A percentile compares a stretch with the other conserved stretches of the same genome.
Conservation (phyloP, 2,888 invertebrate species). For the Anaspis maculata region DNA sequence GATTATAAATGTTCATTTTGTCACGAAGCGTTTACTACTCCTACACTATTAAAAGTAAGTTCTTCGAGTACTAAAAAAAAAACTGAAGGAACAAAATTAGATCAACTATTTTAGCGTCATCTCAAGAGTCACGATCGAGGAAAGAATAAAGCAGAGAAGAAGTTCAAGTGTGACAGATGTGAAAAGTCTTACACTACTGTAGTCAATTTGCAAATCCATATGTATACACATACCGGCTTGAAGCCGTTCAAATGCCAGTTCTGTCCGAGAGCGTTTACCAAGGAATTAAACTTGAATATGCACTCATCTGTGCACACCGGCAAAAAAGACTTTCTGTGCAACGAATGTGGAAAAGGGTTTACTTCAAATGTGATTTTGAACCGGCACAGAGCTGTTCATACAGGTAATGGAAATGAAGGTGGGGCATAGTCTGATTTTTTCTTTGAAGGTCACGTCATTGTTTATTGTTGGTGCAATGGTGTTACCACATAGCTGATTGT, state of each 20-base stretch:
- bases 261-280: slow-evolving; percentile 5
- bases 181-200: slow-evolving; percentile 3
- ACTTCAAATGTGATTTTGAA: not conserved
- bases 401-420: no score
- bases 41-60: slow-evolving; percentile 4
- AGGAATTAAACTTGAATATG: not conserved
- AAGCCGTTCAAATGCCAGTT: slow-evolving; percentile 6
- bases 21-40: slow-evolving; percentile 2
- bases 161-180: slow-evolving; percentile 3
- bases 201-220: slow-evolving; percentile 4
- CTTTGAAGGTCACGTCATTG: no score
- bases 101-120: slow-evolving; percentile 4
- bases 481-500: no score
- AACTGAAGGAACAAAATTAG: no score
- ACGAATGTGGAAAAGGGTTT: slow-evolving; percentile 5
- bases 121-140: slow-evolving; percentile 2
- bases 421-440: no score
- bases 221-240: slow-evolving; percentile 5
- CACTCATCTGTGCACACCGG: slow-evolving; percentile 1
- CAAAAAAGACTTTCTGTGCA: not conserved
- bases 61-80: no score
- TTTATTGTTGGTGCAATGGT: no score
- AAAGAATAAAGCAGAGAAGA: not conserved
- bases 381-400: slow-evolving; percentile 4
- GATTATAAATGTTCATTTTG: slow-evolving; percentile 5